phyloP scores from a whole-genome alignment of 2,888 invertebrate genomes.

The Cepaea hortensis region DNA sequence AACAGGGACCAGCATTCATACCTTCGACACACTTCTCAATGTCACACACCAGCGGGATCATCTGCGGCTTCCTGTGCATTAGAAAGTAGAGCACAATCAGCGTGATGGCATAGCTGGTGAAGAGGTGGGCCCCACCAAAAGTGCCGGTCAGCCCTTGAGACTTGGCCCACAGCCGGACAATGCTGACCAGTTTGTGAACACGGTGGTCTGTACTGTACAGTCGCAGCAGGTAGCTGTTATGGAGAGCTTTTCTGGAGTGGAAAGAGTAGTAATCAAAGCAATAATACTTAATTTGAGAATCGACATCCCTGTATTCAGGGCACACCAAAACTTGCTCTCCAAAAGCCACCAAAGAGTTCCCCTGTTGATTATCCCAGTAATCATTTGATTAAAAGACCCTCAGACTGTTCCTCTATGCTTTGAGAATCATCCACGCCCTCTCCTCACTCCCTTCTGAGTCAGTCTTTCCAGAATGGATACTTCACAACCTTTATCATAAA shows the following conservation, averaged over 20 bases:
- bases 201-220: constrained; percentile 65
- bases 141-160: constrained; percentile 65
- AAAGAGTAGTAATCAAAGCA: neutral
- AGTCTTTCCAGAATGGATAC: too few relatives aligned
- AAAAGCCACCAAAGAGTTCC: too few relatives aligned
- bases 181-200: constrained; percentile 66
- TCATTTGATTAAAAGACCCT: too few relatives aligned
- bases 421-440: too few relatives aligned
- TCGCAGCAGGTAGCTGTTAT: constrained; percentile 69
- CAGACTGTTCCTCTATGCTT: too few relatives aligned
- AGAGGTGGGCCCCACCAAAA: constrained; percentile 58
- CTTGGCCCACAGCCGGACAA: constrained; percentile 72
- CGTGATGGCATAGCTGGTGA: constrained; percentile 71
- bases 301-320: too few relatives aligned
- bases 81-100: constrained; percentile 69
- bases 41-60: constrained; percentile 52
- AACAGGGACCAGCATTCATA: neutral
- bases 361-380: too few relatives aligned
- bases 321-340: too few relatives aligned
- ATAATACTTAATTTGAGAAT: too few relatives aligned
- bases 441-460: too few relatives aligned
- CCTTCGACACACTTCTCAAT: constrained; percentile 22
- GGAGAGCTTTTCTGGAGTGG: constrained; percentile 67
- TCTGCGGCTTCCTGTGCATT: constrained; percentile 60
- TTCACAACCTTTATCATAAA: too few relatives aligned